These are phyloP conservation scores for Drosophila kokeensis DNA, from an alignment of 2,888 invertebrate genomes.

Conservation along the genomic window DNA sequence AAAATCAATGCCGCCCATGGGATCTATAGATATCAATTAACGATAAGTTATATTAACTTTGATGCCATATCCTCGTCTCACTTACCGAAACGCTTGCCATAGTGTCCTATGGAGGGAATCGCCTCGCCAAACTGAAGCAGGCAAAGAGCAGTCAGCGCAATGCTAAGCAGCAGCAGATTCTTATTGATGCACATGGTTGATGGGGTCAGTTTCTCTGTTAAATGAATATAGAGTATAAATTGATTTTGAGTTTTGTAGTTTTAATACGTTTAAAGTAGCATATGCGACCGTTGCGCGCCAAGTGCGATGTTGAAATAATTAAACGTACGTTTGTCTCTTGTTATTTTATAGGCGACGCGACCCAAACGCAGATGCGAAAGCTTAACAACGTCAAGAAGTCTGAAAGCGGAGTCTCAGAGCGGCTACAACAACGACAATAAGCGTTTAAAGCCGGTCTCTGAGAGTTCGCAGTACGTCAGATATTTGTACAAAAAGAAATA, in stretches of 20 bases:
- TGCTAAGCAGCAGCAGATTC: slow-evolving; percentile 54
- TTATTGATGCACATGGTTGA: slow-evolving; percentile 63
- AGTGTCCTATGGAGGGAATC: slow-evolving; percentile 82
- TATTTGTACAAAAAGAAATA: slow-evolving; percentile 14
- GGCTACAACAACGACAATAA: slow-evolving; percentile 23
- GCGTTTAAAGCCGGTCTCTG: slow-evolving; percentile 62
- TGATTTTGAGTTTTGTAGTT: neutral
- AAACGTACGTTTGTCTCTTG: slow-evolving; percentile 61
- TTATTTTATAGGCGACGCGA: slow-evolving; percentile 77
- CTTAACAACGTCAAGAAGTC: slow-evolving; percentile 68
- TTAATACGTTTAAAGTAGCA: neutral
- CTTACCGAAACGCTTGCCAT: slow-evolving; percentile 84
- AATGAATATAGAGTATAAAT: slow-evolving; percentile 15
- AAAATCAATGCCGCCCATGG: slow-evolving; percentile 85
- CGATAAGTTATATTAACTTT: neutral
- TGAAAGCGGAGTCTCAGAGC: slow-evolving; percentile 39
- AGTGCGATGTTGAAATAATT: slow-evolving; percentile 71
- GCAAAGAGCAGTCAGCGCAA: slow-evolving; percentile 62
- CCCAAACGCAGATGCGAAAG: slow-evolving; percentile 74
- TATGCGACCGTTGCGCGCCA: slow-evolving; percentile 59
- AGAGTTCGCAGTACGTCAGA: slow-evolving; percentile 38
- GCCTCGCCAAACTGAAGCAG: slow-evolving; percentile 64
- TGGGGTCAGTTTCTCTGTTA: slow-evolving; percentile 14
- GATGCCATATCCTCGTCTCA: neutral
- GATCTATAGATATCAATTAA: slow-evolving; percentile 48